phyloP scores from a whole-genome alignment of 2,113 vertebrate species.

The Delphinus delphis region DNA sequence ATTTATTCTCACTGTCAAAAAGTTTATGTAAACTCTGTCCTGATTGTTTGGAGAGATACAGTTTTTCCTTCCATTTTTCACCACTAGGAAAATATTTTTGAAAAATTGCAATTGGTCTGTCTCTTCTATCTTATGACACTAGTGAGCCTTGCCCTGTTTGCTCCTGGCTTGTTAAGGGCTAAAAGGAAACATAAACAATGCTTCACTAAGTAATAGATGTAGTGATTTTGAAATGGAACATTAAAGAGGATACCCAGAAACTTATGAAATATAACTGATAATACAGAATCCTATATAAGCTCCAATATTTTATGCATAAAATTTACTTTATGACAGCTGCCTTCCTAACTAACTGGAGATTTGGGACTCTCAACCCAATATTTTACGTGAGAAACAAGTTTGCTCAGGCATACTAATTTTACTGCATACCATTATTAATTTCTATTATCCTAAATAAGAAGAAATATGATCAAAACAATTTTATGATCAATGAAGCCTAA shows the following conservation, averaged over 20 bases:
- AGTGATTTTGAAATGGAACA: background rate
- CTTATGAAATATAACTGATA: background rate
- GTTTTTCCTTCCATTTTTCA: background rate
- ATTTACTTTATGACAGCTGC: background rate
- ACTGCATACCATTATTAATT: slow-evolving; percentile 10
- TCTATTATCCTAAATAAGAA: background rate
- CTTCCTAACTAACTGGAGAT: background rate
- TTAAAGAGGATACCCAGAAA: background rate
- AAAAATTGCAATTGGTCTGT: background rate
- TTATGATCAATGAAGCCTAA: slow-evolving; percentile 36
- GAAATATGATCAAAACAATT: slow-evolving; percentile 42
- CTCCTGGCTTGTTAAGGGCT: background rate
- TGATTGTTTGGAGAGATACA: background rate
- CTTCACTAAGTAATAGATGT: background rate
- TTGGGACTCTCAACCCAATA: background rate
- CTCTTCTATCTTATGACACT: background rate
- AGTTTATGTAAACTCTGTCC: background rate
- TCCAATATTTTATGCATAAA: background rate
- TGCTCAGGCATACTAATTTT: slow-evolving; percentile 9
- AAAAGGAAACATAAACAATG: background rate
- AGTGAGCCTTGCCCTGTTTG: accelerated
- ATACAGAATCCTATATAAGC: background rate
- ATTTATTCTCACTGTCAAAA: background rate
- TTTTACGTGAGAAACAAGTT: background rate
- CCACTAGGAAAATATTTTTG: background rate